phyloP scores from a whole-genome alignment of 37 sponge, comb jelly and placozoan genomes.

The Amphimedon queenslandica region DNA sequence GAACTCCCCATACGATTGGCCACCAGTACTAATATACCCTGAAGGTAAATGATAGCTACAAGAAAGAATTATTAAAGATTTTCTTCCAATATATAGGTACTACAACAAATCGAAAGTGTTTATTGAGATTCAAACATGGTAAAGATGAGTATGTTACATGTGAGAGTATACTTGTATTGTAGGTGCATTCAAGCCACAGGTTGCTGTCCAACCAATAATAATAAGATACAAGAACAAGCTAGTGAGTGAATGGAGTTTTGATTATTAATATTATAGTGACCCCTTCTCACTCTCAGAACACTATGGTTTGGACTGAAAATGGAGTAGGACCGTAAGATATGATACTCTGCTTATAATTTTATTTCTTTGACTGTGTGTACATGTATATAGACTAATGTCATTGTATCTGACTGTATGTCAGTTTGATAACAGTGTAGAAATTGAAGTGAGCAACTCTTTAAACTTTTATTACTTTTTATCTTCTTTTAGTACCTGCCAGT shows the following conservation, averaged over 20 bases:
- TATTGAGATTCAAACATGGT: constrained; percentile 51
- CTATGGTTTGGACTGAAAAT: constrained; percentile 42
- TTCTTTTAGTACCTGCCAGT: constrained; percentile 30
- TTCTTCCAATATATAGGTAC: constrained; percentile 22
- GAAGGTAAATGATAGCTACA: constrained; percentile 31
- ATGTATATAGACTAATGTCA: constrained; percentile 2
- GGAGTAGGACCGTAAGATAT: constrained; percentile 26
- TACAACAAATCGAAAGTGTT: constrained; percentile 37
- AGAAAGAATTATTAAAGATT: neutral
- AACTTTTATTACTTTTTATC: neutral
- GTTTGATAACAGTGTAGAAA: constrained; percentile 46
- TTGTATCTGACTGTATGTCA: constrained; percentile 48
- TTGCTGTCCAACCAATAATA: constrained; percentile 48
- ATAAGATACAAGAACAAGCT: constrained; percentile 35
- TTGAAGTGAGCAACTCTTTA: constrained; percentile 25
- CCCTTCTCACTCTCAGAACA: constrained; percentile 25
- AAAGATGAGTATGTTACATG: no score
- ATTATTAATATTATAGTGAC: neutral
- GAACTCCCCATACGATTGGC: constrained; percentile 45
- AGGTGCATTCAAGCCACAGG: constrained; percentile 53
- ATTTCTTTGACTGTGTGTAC: neutral
- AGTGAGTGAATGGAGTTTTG: neutral
- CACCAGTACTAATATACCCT: constrained; percentile 55
- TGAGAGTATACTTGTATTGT: neutral
- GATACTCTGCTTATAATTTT: neutral